A percentile compares a stretch with the other conserved stretches of the same genome.
These are phyloP conservation scores for Bettongia penicillata DNA, from an alignment of 2,113 vertebrate species.

Conservation along the genomic window DNA sequence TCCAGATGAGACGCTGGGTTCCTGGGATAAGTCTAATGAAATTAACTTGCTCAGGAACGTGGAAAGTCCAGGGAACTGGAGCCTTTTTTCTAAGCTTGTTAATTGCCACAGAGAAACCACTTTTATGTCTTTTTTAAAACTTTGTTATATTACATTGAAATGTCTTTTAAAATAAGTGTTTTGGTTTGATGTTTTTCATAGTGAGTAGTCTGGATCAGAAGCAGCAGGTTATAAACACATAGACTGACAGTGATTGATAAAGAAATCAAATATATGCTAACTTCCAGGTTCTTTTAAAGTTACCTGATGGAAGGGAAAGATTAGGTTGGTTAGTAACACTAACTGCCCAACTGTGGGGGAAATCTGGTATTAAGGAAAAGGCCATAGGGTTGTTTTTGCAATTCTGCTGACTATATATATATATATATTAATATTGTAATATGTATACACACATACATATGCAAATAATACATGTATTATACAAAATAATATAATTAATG, in stretches of 20 bases:
- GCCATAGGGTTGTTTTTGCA: neutral
- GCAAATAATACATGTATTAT: neutral
- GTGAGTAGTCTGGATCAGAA: neutral
- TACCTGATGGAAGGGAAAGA: neutral
- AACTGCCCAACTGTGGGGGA: neutral
- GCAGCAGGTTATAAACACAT: neutral
- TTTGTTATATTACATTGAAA: neutral
- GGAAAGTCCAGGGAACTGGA: neutral
- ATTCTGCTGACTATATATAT: neutral
- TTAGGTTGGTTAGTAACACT: neutral
- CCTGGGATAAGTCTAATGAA: neutral
- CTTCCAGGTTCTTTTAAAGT: neutral
- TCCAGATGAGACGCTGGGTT: neutral
- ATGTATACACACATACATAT: neutral
- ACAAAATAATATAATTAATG: neutral
- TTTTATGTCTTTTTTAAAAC: neutral
- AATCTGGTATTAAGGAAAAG: neutral
- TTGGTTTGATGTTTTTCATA: neutral
- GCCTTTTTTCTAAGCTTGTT: neutral
- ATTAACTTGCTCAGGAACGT: neutral
- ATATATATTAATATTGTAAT: neutral
- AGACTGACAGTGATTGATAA: neutral
- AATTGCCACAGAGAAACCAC: neutral
- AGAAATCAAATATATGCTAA: neutral
- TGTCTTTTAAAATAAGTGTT: neutral